phyloP scores from a whole-genome alignment of 2,113 vertebrate genomes.

The Mormyrus iriodes region DNA sequence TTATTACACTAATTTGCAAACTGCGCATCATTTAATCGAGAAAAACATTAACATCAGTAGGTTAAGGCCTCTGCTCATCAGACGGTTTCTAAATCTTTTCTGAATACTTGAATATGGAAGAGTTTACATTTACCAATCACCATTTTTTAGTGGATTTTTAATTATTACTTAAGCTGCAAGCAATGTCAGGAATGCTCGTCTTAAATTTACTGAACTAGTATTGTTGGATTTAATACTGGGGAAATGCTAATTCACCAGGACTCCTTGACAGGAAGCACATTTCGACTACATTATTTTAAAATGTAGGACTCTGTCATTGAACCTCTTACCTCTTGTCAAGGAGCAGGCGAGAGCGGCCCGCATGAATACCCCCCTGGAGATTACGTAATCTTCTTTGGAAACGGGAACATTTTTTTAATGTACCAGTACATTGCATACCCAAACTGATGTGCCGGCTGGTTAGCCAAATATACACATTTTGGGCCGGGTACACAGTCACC shows the following conservation, averaged over 20 bases:
- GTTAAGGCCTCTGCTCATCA: background rate
- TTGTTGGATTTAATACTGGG: background rate
- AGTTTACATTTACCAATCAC: background rate
- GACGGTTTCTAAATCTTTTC: background rate
- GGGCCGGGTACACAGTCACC: slow-evolving; percentile 3
- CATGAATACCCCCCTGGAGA: background rate
- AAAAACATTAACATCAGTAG: background rate
- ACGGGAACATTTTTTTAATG: background rate
- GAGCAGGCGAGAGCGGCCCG: background rate
- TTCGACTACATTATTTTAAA: background rate
- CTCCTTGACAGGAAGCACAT: background rate
- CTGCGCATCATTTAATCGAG: background rate
- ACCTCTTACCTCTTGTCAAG: background rate
- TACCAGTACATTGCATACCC: background rate
- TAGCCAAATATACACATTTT: background rate
- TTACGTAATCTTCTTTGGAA: background rate
- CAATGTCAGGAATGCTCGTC: background rate
- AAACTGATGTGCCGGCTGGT: background rate
- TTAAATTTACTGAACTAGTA: background rate
- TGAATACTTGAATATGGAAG: background rate
- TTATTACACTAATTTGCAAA: background rate
- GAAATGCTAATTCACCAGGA: background rate
- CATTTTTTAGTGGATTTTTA: background rate
- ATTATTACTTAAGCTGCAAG: background rate
- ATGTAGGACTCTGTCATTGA: background rate